Evolutionary conservation across 2,888 invertebrate species (phyloP), one percentile per base, ranked within the genome.

Genomic region (Pammene fasciana): DNA sequence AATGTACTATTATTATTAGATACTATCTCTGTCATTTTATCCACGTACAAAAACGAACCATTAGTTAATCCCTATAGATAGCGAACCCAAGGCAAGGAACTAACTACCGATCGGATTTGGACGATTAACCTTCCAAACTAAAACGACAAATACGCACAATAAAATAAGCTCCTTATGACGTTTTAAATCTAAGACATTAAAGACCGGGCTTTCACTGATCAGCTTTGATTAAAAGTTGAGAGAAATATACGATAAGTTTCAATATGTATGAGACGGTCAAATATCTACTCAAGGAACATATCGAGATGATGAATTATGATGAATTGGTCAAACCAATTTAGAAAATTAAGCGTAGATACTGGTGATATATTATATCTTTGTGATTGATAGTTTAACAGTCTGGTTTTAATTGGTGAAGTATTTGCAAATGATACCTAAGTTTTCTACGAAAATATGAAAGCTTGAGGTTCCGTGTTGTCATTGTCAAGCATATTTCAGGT

Each of bases 191-290:
- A 62, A 13, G 3, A 7, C n/a, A 13, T n/a, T 26, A 14, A 10
- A 34, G 10, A 13, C 16, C 61, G 61, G 38, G 50, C 62, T 62
- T 62, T 62, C 52, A 38, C 62, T 62, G 50, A 62, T 62, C 38
- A 34, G 41, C 50, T 62, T 52, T 52, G 52, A 62, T 62, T 62
- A 62, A 62, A 62, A 41, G 18, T 62, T 62, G 50, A 62, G 41
- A 62, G 50, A 52, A 52, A 62, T 48, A 48, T 41, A 26, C 50
- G 61, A 62, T 48, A 14, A 13, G 38, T 50, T 50, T 41, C 50
- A 50, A 50, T 41, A 16, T 50, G 61, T 50, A 18, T 41, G 18
- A 57, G 8, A 5, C n/a, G 26, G 13, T 45, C 16, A 57, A 59
- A 34, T 34, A 34, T 34, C 57, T 57, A 9, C 10, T 34, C n/a